These are phyloP conservation scores for Cladopsammia gracilis DNA, from an alignment of 64 coral and sea anemone species.

Conservation along the genomic window DNA sequence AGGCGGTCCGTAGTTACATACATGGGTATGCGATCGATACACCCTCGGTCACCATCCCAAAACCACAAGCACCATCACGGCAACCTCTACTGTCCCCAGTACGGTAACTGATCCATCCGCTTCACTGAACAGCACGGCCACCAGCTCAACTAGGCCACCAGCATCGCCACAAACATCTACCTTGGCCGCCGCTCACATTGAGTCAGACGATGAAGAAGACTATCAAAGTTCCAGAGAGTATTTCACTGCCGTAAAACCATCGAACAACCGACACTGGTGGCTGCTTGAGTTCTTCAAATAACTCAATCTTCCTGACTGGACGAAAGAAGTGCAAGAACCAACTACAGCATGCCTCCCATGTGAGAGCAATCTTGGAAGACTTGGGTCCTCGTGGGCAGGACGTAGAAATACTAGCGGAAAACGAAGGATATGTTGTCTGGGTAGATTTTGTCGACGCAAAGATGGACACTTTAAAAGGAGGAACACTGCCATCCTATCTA, in stretches of 20 bases:
- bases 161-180: too few relatives aligned
- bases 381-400: background rate
- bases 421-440: constrained; percentile 4
- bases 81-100: too few relatives aligned
- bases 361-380: background rate
- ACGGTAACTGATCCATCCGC: too few relatives aligned
- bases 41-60: background rate
- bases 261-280: background rate
- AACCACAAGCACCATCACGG: too few relatives aligned
- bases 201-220: too few relatives aligned
- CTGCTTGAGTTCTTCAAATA: background rate
- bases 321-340: background rate
- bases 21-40: too few relatives aligned
- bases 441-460: background rate
- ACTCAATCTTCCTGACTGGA: background rate
- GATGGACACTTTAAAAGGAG: background rate
- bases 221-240: background rate
- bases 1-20: background rate
- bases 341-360: background rate
- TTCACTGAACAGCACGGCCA: too few relatives aligned
- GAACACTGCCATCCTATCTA: background rate
- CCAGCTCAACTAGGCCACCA: too few relatives aligned
- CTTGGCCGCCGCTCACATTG: too few relatives aligned
- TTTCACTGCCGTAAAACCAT: background rate
- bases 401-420: background rate